Evolutionary conservation across 2,888 invertebrate genomes (phyloP).

Genomic region (Nomada fucata): DNA sequence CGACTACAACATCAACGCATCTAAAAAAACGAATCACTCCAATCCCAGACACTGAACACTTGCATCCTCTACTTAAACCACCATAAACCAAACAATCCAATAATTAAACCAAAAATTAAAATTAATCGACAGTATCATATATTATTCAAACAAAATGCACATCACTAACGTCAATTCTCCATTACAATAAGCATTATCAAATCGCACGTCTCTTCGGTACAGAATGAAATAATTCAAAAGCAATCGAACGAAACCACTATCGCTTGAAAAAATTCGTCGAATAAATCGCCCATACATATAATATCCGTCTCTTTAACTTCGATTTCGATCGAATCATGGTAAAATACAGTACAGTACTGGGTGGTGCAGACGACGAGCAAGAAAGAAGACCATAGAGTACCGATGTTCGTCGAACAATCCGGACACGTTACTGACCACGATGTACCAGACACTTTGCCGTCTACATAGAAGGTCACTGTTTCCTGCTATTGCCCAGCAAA

Average conservation of each 20-base stretch:
- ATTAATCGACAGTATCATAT: neutral
- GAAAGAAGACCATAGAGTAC: neutral
- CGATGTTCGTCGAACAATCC: constrained; percentile 31
- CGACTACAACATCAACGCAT: neutral
- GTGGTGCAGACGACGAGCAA: constrained; percentile 1
- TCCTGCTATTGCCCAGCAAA: constrained; percentile 70
- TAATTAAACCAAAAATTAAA: neutral
- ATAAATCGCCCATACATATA: too few relatives aligned
- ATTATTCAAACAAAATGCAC: neutral
- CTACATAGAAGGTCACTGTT: constrained; percentile 65
- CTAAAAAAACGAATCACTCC: neutral
- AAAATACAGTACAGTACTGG: neutral
- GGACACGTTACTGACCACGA: constrained; percentile 62
- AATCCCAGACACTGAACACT: constrained; percentile 1
- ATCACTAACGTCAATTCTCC: neutral
- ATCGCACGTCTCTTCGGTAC: neutral
- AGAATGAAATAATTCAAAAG: neutral
- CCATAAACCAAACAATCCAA: too few relatives aligned
- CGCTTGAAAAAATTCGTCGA: too few relatives aligned
- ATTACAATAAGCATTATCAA: too few relatives aligned
- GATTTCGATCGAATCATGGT: neutral
- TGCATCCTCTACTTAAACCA: neutral
- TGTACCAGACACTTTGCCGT: constrained; percentile 26
- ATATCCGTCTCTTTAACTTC: neutral
- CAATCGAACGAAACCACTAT: neutral